phyloP scores from a whole-genome alignment of 23 tunicate genomes.

The Pegea sp. region DNA sequence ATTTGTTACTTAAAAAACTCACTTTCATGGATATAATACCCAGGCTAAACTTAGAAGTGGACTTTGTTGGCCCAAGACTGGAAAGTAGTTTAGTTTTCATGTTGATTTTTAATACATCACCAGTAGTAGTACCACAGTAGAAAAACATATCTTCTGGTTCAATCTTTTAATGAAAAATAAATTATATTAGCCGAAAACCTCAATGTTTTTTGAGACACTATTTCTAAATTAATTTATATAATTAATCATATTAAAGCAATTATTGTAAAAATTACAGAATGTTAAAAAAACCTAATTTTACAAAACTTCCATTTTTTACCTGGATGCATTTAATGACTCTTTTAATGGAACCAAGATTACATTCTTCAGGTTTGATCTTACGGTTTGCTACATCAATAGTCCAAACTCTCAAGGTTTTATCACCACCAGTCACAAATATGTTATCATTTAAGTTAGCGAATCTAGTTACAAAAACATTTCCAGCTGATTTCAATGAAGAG shows the following conservation, averaged over 20 bases:
- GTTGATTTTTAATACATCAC: constrained; percentile 78
- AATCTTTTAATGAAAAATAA: too few relatives aligned
- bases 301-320: constrained; percentile 7
- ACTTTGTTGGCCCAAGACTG: constrained; percentile 77
- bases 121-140: constrained; percentile 95
- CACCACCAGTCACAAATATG: constrained; percentile 80
- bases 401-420: constrained; percentile 86
- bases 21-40: constrained; percentile 70
- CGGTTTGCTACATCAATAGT: constrained; percentile 45
- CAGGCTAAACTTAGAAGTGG: constrained; percentile 21
- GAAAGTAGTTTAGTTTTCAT: constrained; percentile 50
- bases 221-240: too few relatives aligned
- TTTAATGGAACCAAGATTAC: constrained; percentile 79
- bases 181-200: too few relatives aligned
- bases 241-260: too few relatives aligned
- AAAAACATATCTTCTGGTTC: constrained; percentile 54
- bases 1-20: neutral
- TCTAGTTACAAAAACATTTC: constrained; percentile 31
- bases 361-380: constrained; percentile 71
- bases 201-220: too few relatives aligned
- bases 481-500: constrained; percentile 70
- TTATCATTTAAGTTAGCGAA: constrained; percentile 52
- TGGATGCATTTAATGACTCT: constrained; percentile 69
- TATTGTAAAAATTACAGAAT: too few relatives aligned
- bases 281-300: neutral